Evolutionary conservation across 1,140 invertebrate species (phyloP), one percentile per base, ranked within the genome.

Genomic region (Drosophila arizonae): DNA sequence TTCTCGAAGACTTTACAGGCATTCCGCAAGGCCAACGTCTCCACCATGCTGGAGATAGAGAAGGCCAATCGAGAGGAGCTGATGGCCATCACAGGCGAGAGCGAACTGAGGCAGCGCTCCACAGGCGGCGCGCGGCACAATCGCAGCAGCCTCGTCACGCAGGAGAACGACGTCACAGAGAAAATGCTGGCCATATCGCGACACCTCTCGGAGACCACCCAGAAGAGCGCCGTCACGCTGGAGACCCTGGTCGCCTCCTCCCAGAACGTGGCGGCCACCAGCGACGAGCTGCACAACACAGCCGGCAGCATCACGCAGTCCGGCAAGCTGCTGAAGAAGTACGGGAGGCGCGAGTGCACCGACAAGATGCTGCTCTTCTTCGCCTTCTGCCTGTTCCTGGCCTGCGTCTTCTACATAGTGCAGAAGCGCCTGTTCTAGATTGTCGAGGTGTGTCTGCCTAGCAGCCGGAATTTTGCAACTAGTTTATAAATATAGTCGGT

Each of bases 311-410:
- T 99, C 76, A 93, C 95, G 11, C 97, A 97, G 87, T 98, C 97
- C 0, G 95, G 96, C 66, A 98, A 97, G 92, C 93, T 99, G 3
- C 92, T 99, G 41, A 97, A 96, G 21, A 99, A 99, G 93, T 99
- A 99, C 92, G 97, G 96, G 3, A 93, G 98, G 74, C 92, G 98
- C 30, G 98, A 99, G 93, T 95, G 97, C 58, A 99, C 98, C 0
- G 98, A 99, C 90, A 99, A 98, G 94, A 94, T 98, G 50, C 93
- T 99, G 1, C 94, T 99, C 71, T 95, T 97, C 68, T 94, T 99
- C 84, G 97, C 97, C 51, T 96, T 99, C 90, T 93, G 95, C 2
- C 98, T 99, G 93, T 99, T 99, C 91, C 93, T 98, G 67, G 96
- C 95, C 8, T 97, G 96, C 87, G 97, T 97, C 43, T 93, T 97